Evolutionary conservation across 2,888 invertebrate genomes (phyloP), one percentile per base, ranked within the genome.

Genomic region (Antheraea yamamai): DNA sequence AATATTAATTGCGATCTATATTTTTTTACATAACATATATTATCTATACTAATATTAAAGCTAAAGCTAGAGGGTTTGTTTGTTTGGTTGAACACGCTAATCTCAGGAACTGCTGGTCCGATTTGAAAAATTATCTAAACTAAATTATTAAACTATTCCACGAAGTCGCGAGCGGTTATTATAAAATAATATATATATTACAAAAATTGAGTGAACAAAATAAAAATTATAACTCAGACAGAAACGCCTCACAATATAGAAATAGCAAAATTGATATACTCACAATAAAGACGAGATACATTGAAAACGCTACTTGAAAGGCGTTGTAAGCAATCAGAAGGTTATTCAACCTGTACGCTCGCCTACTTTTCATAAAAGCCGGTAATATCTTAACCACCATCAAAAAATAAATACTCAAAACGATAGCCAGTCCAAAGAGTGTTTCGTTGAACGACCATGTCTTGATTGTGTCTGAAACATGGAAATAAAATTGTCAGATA

Each of bases 321-420:
- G 96, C 90, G 81, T 98, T 97, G 85, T 97, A 98, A 2, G 95
- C 86, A 74, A 96, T 91, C 83, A 98, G 92, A n/a, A 97, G 81
- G 55, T 93, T 94, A 39, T 96, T 95, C 30, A 98, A 83, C 74
- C 96, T 95, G 76, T 95, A 96, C 0, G 97, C 96, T 73, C 93
- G 87, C 70, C 96, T 93, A 73, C 96, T 91, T 75, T 94, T 95
- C 97, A 98, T 98, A 81, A 96, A 94, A 52, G 90, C 88, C 3
- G 98, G 98, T 1, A 98, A 96, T 75, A 96, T 86, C 78, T 95
- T 95, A 72, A 96, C 89, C 0, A 98, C 97, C 78, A 97, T 91
- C 30, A 95, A 88, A 51, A 98, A 90, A 86, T 98, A 98, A 18
- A 96, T 88, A 64, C 95, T 89, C 52, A 98, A 95, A 1, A 93